Conservation (phyloP, 2,888 invertebrate species). For the Heliconius charithonia region DNA sequence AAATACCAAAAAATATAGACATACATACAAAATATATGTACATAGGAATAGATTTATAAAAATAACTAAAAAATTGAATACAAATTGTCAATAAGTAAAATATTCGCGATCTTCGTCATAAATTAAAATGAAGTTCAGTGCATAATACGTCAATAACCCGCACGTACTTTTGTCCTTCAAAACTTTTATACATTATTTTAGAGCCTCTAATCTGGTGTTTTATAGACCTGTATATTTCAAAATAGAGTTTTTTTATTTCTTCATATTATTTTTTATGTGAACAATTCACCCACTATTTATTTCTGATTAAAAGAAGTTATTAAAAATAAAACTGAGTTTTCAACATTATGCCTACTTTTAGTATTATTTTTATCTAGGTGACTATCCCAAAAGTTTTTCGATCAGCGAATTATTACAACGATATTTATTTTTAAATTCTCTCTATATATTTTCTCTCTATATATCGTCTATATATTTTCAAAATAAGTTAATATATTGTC, state of each 20-base stretch:
- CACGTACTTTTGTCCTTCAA: constrained; percentile 27
- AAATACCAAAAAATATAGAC: no score
- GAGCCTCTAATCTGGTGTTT: constrained; percentile 24
- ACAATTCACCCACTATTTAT: no score
- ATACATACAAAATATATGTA: neutral
- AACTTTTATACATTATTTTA: constrained; percentile 12
- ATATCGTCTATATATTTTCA: no score
- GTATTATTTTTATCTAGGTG: no score
- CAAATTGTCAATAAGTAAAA: constrained; percentile 28
- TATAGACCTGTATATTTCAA: constrained; percentile 14
- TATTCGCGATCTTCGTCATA: constrained; percentile 23
- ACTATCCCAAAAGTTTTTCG: no score
- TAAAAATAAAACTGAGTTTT: no score
- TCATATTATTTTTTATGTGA: no score
- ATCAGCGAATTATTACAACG: no score
- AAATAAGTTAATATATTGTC: neutral
- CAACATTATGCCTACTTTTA: no score
- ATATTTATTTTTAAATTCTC: no score
- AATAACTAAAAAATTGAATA: constrained; percentile 12
- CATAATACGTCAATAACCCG: constrained; percentile 23
- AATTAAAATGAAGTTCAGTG: constrained; percentile 21
- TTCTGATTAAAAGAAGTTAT: no score
- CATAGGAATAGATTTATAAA: neutral
- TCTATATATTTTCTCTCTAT: no score
- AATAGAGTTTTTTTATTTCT: neutral